Evolutionary conservation across 1,140 invertebrate genomes (phyloP).

Genomic region (Pygmarrhopalites habei): DNA sequence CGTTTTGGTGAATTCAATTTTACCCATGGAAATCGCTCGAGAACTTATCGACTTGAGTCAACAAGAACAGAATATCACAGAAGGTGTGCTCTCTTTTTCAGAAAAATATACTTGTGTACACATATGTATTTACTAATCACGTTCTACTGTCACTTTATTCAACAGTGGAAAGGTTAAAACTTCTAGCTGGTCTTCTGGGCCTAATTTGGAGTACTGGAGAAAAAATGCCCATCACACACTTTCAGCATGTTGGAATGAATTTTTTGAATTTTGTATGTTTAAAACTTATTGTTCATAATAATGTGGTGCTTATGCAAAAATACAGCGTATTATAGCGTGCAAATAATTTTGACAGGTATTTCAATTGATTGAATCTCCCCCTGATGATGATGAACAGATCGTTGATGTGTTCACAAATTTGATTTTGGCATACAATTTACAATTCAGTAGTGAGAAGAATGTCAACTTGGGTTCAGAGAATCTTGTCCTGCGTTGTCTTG

Average conservation of each 20-base stretch:
- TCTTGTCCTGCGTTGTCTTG: constrained; percentile 65
- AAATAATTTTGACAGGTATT: no score
- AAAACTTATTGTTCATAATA: no score
- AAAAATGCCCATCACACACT: constrained; percentile 71
- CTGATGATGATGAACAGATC: constrained; percentile 68
- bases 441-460: constrained; percentile 57
- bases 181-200: constrained; percentile 68
- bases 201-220: constrained; percentile 83
- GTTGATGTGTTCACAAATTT: constrained; percentile 74
- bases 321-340: no score
- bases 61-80: neutral
- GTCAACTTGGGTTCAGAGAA: no score
- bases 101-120: no score
- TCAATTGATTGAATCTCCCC: constrained; percentile 69
- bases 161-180: no score
- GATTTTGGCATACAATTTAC: constrained; percentile 79
- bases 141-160: no score
- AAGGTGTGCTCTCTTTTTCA: neutral
- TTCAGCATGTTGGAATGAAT: constrained; percentile 67
- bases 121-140: no score
- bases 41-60: constrained; percentile 38
- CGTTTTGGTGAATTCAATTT: constrained; percentile 72
- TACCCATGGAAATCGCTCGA: constrained; percentile 78
- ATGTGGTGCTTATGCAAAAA: no score
- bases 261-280: constrained; percentile 73